These are phyloP conservation scores for Dolomedes plantarius DNA, from an alignment of 2,888 invertebrate genomes.

Conservation along the genomic window DNA sequence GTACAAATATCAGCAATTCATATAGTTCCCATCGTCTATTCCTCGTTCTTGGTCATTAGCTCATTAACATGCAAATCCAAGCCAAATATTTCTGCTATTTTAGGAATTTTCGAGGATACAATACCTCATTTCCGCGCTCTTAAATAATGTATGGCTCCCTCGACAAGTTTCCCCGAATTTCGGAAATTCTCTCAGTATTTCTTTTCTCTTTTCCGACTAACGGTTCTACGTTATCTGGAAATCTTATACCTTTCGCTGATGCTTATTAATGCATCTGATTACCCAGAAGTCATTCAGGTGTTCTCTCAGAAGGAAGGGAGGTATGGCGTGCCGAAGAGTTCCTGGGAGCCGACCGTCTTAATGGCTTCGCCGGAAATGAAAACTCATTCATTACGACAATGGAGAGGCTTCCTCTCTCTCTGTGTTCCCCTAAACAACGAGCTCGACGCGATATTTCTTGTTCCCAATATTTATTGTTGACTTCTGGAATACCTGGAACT, in stretches of 20 bases:
- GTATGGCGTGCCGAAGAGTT: slow-evolving; percentile 50
- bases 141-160: too few species aligned
- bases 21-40: too few species aligned
- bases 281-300: slow-evolving; percentile 55
- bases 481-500: neutral
- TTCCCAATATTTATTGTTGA: neutral
- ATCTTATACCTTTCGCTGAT: neutral
- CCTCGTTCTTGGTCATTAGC: too few species aligned
- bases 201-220: neutral
- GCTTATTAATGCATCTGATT: slow-evolving; percentile 26
- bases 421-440: slow-evolving; percentile 24
- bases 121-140: too few species aligned
- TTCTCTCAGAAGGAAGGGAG: neutral
- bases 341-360: slow-evolving; percentile 33
- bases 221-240: neutral
- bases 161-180: neutral
- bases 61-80: too few species aligned
- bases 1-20: too few species aligned
- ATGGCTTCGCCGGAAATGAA: slow-evolving; percentile 26
- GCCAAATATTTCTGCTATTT: too few species aligned
- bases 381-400: slow-evolving; percentile 43
- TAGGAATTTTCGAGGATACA: too few species aligned
- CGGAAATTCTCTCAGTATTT: neutral
- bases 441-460: neutral
- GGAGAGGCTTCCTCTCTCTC: slow-evolving; percentile 43